Evolutionary conservation across 2,888 invertebrate genomes (phyloP).

Genomic region (Dorcus parallelipipedus): DNA sequence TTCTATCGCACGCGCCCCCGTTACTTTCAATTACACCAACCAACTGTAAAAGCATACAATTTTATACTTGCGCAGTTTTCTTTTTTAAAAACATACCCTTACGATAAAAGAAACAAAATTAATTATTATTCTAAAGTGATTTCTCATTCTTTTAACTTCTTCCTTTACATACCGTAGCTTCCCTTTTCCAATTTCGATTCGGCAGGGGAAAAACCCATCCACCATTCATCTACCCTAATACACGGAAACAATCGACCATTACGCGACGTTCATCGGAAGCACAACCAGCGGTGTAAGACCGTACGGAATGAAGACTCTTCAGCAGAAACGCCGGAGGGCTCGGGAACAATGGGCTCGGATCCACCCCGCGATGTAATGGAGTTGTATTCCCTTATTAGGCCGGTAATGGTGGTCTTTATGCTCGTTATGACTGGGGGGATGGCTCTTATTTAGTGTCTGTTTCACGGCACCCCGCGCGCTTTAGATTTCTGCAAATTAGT

Average conservation of each 20-base stretch:
- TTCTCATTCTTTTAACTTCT: too few relatives aligned
- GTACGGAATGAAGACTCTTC: constrained; percentile 35
- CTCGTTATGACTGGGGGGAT: constrained; percentile 35
- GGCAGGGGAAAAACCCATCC: too few relatives aligned
- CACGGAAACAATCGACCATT: too few relatives aligned
- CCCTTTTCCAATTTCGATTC: too few relatives aligned
- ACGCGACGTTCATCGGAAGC: constrained; percentile 7
- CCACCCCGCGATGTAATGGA: constrained; percentile 36
- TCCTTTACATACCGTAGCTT: too few relatives aligned
- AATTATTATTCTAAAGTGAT: too few relatives aligned
- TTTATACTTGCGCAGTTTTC: too few relatives aligned
- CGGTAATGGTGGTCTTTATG: constrained; percentile 46
- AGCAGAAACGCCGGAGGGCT: constrained; percentile 35
- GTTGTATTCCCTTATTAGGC: constrained; percentile 43
- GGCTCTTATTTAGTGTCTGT: constrained; percentile 44
- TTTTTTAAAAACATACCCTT: too few relatives aligned
- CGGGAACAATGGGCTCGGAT: constrained; percentile 36
- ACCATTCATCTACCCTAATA: too few relatives aligned
- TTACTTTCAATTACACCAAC: too few relatives aligned
- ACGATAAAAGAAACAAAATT: too few relatives aligned
- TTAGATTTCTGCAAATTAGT: constrained; percentile 38
- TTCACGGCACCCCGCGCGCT: constrained; percentile 37
- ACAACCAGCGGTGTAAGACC: constrained; percentile 5
- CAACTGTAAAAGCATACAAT: too few relatives aligned
- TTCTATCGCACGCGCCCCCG: constrained; percentile 15